Conservation (phyloP, 2,113 vertebrate species). For the Amphiprion percula region DNA sequence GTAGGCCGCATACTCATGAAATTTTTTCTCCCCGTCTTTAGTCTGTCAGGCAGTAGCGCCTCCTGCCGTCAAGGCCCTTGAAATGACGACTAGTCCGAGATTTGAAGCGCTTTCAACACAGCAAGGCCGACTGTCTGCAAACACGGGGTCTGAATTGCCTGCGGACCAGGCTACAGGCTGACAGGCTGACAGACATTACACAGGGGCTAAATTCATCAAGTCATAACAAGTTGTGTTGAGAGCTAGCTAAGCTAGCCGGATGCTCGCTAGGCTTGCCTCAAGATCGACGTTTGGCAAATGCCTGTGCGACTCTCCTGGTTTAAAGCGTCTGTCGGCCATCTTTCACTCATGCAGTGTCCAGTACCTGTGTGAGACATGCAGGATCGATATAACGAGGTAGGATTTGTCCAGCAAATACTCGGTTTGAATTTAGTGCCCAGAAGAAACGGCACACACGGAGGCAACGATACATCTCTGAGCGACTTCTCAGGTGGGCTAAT, state of each 20-base stretch:
- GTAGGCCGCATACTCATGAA: too few species aligned
- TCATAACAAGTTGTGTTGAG: slow-evolving; percentile 60
- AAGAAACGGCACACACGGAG: slow-evolving; percentile 74
- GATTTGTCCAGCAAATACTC: slow-evolving; percentile 84
- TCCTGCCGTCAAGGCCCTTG: too few species aligned
- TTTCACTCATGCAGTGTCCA: slow-evolving; percentile 14
- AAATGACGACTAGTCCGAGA: too few species aligned
- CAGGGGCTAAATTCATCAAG: accelerated
- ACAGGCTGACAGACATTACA: background rate
- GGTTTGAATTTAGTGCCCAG: slow-evolving; percentile 84
- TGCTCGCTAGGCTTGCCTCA: slow-evolving; percentile 30
- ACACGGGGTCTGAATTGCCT: too few species aligned
- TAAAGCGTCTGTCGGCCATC: slow-evolving; percentile 1
- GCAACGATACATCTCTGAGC: slow-evolving; percentile 81
- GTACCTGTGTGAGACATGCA: slow-evolving; percentile 72
- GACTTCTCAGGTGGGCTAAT: slow-evolving; percentile 83
- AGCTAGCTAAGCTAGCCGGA: slow-evolving; percentile 21
- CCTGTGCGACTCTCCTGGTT: slow-evolving; percentile 24
- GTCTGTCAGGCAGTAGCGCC: too few species aligned
- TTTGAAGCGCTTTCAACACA: too few species aligned
- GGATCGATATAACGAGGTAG: slow-evolving; percentile 71
- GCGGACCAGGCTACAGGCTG: background rate
- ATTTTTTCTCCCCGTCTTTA: too few species aligned
- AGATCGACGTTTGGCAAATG: background rate
- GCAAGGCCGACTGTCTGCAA: too few species aligned